Evolutionary conservation across 1,140 invertebrate species (phyloP).

Genomic region (Cyphomyrmex costatus): DNA sequence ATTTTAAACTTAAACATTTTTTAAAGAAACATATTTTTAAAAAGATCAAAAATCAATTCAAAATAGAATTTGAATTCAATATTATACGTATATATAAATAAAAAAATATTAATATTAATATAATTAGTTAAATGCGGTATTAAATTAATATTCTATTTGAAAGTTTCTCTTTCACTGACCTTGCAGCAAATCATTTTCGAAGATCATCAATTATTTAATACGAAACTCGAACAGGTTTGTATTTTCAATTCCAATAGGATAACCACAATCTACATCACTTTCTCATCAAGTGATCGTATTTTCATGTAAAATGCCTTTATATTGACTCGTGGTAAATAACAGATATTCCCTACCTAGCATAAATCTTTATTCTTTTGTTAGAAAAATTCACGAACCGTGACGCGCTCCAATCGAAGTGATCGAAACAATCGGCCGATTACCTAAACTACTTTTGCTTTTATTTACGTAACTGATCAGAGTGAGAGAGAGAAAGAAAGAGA

Average conservation of each 20-base stretch:
- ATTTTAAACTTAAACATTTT: too few species aligned
- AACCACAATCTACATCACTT: slow-evolving; percentile 78
- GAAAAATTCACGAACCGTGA: slow-evolving; percentile 68
- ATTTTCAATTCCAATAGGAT: slow-evolving; percentile 56
- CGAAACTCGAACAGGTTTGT: background rate
- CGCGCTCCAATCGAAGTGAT: slow-evolving; percentile 59
- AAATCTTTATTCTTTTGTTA: slow-evolving; percentile 34
- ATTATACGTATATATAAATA: background rate
- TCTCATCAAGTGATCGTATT: slow-evolving; percentile 81
- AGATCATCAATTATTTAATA: slow-evolving; percentile 54
- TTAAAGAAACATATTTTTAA: too few species aligned
- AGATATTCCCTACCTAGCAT: slow-evolving; percentile 56
- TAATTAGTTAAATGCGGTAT: background rate
- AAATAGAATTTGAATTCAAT: background rate
- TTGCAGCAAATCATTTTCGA: slow-evolving; percentile 77
- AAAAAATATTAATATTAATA: background rate
- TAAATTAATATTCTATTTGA: background rate
- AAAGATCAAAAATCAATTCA: too few species aligned
- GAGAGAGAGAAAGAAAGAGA: too few species aligned
- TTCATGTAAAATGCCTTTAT: slow-evolving; percentile 80
- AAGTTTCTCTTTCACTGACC: slow-evolving; percentile 63
- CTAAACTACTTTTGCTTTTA: slow-evolving; percentile 74
- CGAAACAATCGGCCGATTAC: slow-evolving; percentile 77
- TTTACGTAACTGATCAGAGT: slow-evolving; percentile 66
- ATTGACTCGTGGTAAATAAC: slow-evolving; percentile 77